A percentile compares a stretch with the other conserved stretches of the same genome.
phyloP scores from a whole-genome alignment of 2,113 vertebrate genomes.

The Sapayoa aenigma region DNA sequence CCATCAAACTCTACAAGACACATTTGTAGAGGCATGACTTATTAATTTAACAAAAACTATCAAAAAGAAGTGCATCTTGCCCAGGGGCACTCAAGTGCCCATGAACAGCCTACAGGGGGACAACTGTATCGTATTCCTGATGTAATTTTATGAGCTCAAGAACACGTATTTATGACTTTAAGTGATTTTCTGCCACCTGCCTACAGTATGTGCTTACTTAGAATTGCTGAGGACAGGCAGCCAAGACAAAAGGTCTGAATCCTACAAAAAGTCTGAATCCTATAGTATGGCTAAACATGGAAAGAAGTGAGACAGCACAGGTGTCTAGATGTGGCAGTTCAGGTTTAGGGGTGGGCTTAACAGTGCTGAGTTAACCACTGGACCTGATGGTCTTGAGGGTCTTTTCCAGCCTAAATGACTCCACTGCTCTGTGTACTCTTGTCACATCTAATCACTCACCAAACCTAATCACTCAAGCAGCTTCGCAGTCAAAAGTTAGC shows the following conservation, averaged over 20 bases:
- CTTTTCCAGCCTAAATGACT: background rate
- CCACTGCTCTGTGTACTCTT: background rate
- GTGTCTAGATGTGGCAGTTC: background rate
- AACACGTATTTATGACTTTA: background rate
- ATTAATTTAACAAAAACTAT: background rate
- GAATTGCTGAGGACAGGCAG: background rate
- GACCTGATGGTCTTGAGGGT: background rate
- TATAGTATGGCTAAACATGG: background rate
- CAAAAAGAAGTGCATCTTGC: background rate
- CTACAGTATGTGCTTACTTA: background rate
- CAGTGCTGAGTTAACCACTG: background rate
- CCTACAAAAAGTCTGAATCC: background rate
- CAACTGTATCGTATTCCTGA: background rate
- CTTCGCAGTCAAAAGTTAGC: background rate
- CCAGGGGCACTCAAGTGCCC: background rate
- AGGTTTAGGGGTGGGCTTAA: background rate
- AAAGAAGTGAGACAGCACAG: background rate
- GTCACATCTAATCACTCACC: background rate
- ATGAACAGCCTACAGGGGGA: background rate
- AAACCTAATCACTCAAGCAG: background rate
- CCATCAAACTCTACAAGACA: background rate
- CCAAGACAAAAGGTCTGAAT: background rate
- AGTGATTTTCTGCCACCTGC: background rate
- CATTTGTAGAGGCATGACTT: background rate
- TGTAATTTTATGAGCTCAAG: background rate